A percentile compares a stretch with the other conserved stretches of the same genome.
These are phyloP conservation scores for Callyntrura guangdongensis DNA, from an alignment of 2,888 invertebrate genomes.

Conservation along the genomic window DNA sequence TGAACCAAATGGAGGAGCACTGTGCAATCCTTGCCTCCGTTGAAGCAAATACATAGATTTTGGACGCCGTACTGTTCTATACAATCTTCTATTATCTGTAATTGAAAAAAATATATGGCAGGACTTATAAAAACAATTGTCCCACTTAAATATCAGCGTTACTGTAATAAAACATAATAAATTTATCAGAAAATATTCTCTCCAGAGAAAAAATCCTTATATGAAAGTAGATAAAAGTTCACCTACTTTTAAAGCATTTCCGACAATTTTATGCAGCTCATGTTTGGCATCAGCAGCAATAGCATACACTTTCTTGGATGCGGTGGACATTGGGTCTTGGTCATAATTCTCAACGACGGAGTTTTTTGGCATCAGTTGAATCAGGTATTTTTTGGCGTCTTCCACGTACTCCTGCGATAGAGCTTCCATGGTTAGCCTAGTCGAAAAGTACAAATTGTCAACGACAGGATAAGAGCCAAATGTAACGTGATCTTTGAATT, in stretches of 20 bases:
- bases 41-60: conserved; percentile 96
- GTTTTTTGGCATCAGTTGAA: conserved; percentile 86
- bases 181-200: conserved; percentile 48
- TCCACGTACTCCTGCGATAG: conserved; percentile 85
- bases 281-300: conserved; percentile 79
- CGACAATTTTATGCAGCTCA: conserved; percentile 82
- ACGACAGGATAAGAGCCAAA: conserved; percentile 89
- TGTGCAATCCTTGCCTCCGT: conserved; percentile 99
- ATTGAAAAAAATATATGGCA: conserved; percentile 70
- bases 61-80: conserved; percentile 89
- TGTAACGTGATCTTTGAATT: conserved; percentile 87
- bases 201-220: neutral
- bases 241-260: conserved; percentile 84
- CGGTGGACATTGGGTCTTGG: conserved; percentile 85
- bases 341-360: conserved; percentile 87
- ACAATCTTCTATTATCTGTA: conserved; percentile 89
- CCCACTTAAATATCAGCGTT: conserved; percentile 43
- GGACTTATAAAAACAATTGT: conserved; percentile 81
- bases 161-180: conserved; percentile 5
- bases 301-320: conserved; percentile 83
- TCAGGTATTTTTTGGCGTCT: conserved; percentile 86
- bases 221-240: neutral
- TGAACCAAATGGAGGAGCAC: conserved; percentile 92
- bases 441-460: conserved; percentile 87
- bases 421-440: conserved; percentile 88